These are phyloP conservation scores for Drosophila pegasa DNA, from an alignment of 2,888 invertebrate genomes.

Conservation along the genomic window DNA sequence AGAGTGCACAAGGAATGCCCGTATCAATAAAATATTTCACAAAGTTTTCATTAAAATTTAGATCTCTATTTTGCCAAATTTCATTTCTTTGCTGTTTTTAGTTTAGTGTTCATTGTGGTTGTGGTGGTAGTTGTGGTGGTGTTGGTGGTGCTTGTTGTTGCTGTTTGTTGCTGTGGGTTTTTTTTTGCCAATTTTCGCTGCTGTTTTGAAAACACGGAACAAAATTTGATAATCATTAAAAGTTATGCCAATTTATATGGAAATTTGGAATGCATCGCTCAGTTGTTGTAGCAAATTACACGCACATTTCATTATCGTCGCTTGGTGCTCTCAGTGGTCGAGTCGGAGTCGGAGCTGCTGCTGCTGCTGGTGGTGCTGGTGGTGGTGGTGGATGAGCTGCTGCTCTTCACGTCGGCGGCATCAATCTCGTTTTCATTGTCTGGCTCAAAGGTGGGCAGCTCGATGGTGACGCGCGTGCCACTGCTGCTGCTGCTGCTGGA, in stretches of 20 bases:
- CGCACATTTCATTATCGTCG: slow-evolving; percentile 52
- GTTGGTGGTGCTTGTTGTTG: slow-evolving; percentile 15
- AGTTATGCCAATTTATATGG: slow-evolving; percentile 22
- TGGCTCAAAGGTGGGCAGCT: slow-evolving; percentile 88
- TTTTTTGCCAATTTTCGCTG: slow-evolving; percentile 41
- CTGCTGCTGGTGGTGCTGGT: slow-evolving; percentile 22
- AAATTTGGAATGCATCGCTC: slow-evolving; percentile 25
- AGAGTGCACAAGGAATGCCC: slow-evolving; percentile 3
- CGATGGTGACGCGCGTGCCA: slow-evolving; percentile 87
- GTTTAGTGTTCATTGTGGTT: slow-evolving; percentile 16
- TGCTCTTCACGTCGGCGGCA: slow-evolving; percentile 45
- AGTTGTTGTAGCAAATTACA: slow-evolving; percentile 72
- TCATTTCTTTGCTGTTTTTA: slow-evolving; percentile 9
- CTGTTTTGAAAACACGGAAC: slow-evolving; percentile 50
- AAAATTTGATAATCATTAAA: slow-evolving; percentile 42
- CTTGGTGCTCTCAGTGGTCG: slow-evolving; percentile 28
- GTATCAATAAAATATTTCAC: slow-evolving; percentile 13
- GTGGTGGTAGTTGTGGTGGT: slow-evolving; percentile 9
- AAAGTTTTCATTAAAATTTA: slow-evolving; percentile 12
- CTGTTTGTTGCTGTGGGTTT: slow-evolving; percentile 34
- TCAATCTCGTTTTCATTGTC: slow-evolving; percentile 88
- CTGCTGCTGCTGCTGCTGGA: slow-evolving; percentile 43
- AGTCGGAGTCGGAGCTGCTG: slow-evolving; percentile 16
- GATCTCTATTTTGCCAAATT: slow-evolving; percentile 26
- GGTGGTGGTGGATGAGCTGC: no score